Evolutionary conservation across 37 sponge, comb jelly and placozoan genomes (phyloP), one percentile per base, ranked within the genome.

Genomic region (Crambe crambe): DNA sequence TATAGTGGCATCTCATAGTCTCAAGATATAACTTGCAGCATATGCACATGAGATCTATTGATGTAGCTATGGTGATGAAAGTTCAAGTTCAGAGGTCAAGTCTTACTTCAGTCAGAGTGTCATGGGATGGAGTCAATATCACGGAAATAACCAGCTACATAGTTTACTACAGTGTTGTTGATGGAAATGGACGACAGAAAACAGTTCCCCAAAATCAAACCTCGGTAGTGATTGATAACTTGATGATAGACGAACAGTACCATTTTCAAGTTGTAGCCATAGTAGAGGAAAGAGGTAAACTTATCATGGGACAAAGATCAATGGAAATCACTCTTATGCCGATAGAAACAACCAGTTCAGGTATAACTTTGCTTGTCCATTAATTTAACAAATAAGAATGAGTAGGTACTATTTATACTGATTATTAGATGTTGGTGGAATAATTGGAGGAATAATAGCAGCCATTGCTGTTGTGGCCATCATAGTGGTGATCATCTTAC

Each of bases 21-120:
- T n/a, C n/a, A n/a, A n/a, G n/a, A n/a, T n/a, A n/a, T n/a, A n/a
- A n/a, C n/a, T n/a, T n/a, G n/a, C n/a, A n/a, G n/a, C n/a, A n/a
- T n/a, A n/a, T n/a, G n/a, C n/a, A n/a, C n/a, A n/a, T n/a, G n/a
- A n/a, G n/a, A n/a, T n/a, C n/a, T n/a, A n/a, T n/a, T n/a, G n/a
- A n/a, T n/a, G n/a, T n/a, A n/a, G n/a, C n/a, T n/a, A n/a, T n/a
- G 41, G 70, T 70, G 42, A 42, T 8, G 21, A 70, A 70, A 35
- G 70, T 70, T 30, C 38, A 12, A 41, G 42, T 70, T 42, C 20
- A 32, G 23, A 36, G 15, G 8, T 8, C 8, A 23, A 42, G 22
- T 70, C 42, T 2, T 40, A 70, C 70, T 42, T 70, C 70, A 35
- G 70, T 70, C 42, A 70, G 42, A 42, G 70, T 70, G 23, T 42